These are phyloP conservation scores for Drosophila parabipectinata DNA, from an alignment of 1,140 invertebrate species.

Conservation along the genomic window DNA sequence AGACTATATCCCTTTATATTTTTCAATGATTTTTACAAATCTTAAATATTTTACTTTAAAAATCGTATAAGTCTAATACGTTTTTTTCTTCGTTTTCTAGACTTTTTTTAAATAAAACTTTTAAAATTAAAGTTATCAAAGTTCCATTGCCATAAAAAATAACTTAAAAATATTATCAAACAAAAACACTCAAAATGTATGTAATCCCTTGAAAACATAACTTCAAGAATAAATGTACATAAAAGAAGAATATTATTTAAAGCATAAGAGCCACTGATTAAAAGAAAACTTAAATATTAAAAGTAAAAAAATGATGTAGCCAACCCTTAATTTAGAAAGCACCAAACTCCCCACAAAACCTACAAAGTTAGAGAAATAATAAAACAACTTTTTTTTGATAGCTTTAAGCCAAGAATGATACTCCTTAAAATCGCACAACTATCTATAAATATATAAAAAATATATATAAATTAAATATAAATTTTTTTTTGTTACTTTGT, in stretches of 20 bases:
- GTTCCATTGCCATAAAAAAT: neutral
- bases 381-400: slow-evolving; percentile 43
- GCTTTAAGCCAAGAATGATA: slow-evolving; percentile 39
- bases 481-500: slow-evolving; percentile 65
- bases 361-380: slow-evolving; percentile 16
- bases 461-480: slow-evolving; percentile 22
- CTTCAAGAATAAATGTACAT: slow-evolving; percentile 22
- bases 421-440: slow-evolving; percentile 41
- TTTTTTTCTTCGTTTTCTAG: no score
- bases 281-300: slow-evolving; percentile 2
- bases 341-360: slow-evolving; percentile 9
- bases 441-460: slow-evolving; percentile 17
- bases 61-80: no score
- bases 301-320: neutral
- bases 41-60: no score
- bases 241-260: slow-evolving; percentile 4
- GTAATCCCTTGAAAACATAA: neutral
- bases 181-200: neutral
- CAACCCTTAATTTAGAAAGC: slow-evolving; percentile 12
- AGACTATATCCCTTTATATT: no score
- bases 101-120: no score
- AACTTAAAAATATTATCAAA: no score
- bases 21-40: neutral
- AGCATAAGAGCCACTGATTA: slow-evolving; percentile 10
- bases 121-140: neutral